These are phyloP conservation scores for Acanthisitta chloris DNA, from an alignment of 2,113 vertebrate species.

Conservation along the genomic window DNA sequence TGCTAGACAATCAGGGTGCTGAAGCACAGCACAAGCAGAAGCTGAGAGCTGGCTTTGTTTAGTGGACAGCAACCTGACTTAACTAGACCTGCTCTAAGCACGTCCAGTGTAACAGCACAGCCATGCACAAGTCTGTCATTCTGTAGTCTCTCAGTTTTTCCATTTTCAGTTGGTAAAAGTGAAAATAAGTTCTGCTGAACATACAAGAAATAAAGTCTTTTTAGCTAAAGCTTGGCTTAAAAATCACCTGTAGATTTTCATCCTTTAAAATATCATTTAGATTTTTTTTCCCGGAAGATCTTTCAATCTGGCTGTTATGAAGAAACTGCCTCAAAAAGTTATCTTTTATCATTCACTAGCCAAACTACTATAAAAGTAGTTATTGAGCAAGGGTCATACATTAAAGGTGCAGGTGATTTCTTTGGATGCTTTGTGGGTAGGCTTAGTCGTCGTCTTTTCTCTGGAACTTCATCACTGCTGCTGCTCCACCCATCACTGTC, in stretches of 20 bases:
- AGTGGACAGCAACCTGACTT: not conserved
- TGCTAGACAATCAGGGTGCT: not conserved
- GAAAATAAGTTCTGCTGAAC: not conserved
- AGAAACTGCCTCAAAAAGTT: not conserved
- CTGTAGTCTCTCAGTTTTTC: not conserved
- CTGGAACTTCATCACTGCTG: slow-evolving; percentile 70
- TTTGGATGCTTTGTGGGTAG: slow-evolving; percentile 48
- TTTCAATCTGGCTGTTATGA: not conserved
- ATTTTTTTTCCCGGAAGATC: not conserved
- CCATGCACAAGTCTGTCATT: not conserved
- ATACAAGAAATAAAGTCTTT: not conserved
- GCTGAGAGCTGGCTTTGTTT: not conserved
- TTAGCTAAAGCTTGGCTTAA: not conserved
- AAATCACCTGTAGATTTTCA: not conserved
- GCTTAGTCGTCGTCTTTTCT: slow-evolving; percentile 75
- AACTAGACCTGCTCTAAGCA: not conserved
- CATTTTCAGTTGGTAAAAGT: not conserved
- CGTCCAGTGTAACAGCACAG: not conserved
- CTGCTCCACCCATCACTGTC: slow-evolving; percentile 60
- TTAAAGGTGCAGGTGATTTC: slow-evolving; percentile 9
- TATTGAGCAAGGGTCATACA: slow-evolving; percentile 52
- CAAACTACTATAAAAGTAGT: not conserved
- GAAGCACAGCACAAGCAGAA: not conserved
- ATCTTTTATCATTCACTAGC: not conserved
- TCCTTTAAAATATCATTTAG: not conserved